Evolutionary conservation across 2,888 invertebrate genomes (phyloP).

Genomic region (Corbicula japonica): DNA sequence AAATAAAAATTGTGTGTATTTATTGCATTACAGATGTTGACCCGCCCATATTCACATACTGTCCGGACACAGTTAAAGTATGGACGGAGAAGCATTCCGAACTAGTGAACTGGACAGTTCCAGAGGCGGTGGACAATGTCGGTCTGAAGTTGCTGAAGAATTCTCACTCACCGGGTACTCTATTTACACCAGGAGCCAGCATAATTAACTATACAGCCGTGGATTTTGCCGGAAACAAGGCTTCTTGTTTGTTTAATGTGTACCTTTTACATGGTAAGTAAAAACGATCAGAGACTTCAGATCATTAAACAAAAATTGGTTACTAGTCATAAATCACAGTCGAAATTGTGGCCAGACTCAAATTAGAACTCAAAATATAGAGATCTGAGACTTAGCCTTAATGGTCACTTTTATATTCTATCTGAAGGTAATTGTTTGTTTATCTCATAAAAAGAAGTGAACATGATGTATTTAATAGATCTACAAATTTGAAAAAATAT

Average conservation of each 20-base stretch:
- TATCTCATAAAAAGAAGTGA: too few relatives aligned
- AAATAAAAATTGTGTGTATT: too few relatives aligned
- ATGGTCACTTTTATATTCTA: too few relatives aligned
- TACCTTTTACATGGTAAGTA: constrained; percentile 74
- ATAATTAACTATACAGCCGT: constrained; percentile 77
- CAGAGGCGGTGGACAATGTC: constrained; percentile 79
- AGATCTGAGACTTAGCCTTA: too few relatives aligned
- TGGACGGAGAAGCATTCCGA: constrained; percentile 67
- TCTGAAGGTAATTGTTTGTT: too few relatives aligned
- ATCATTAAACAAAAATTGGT: too few relatives aligned
- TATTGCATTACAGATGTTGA: constrained; percentile 75
- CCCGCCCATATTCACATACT: constrained; percentile 77
- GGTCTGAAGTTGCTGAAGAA: constrained; percentile 63
- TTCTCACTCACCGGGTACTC: constrained; percentile 69
- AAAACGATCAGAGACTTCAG: too few relatives aligned
- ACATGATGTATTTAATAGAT: too few relatives aligned
- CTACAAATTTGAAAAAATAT: too few relatives aligned
- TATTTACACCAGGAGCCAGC: constrained; percentile 72
- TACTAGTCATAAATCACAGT: too few relatives aligned
- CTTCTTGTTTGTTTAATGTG: constrained; percentile 77
- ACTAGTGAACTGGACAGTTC: constrained; percentile 74
- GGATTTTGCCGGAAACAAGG: constrained; percentile 77
- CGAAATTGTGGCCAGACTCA: too few relatives aligned
- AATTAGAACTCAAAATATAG: too few relatives aligned
- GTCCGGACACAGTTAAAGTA: constrained; percentile 74